Conservation (phyloP, 2,888 invertebrate species). For the Deilephila elpenor region DNA sequence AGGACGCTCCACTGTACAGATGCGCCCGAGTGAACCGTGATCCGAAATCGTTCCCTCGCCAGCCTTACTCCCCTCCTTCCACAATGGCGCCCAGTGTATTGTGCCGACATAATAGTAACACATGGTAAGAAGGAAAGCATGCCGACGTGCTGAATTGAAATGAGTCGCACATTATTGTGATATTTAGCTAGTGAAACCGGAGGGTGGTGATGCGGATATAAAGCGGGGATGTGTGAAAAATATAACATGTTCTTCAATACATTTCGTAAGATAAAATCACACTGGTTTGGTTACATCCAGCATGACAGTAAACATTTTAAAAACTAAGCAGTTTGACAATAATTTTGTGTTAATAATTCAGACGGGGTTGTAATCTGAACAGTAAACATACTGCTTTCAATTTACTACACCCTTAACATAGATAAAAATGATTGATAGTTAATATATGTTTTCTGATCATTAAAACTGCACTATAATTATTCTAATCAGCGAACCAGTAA, state of each 20-base stretch:
- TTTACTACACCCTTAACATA: too few relatives aligned
- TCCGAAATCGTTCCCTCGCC: constrained; percentile 53
- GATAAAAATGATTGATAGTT: too few relatives aligned
- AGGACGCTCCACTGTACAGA: constrained; percentile 74
- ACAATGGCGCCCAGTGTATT: constrained; percentile 47
- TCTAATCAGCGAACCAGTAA: not conserved
- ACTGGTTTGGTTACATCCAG: too few relatives aligned
- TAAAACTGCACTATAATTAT: too few relatives aligned
- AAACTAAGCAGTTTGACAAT: too few relatives aligned
- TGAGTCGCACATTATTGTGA: constrained; percentile 54
- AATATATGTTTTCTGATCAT: too few relatives aligned
- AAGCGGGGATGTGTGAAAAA: not conserved
- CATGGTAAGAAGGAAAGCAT: constrained; percentile 61
- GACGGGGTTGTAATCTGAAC: too few relatives aligned
- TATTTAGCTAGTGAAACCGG: constrained; percentile 37
- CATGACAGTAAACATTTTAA: too few relatives aligned
- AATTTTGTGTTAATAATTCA: too few relatives aligned
- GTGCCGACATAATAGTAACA: constrained; percentile 64
- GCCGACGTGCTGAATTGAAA: constrained; percentile 58
- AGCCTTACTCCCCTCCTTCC: constrained; percentile 39
- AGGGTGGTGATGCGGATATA: not conserved
- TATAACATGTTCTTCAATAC: too few relatives aligned
- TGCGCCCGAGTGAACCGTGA: constrained; percentile 74
- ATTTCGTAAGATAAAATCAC: too few relatives aligned
- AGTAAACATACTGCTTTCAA: too few relatives aligned